Base-by-base conservation (phyloP, 2,888 invertebrate species). In the Aethes cnicana region DNA sequence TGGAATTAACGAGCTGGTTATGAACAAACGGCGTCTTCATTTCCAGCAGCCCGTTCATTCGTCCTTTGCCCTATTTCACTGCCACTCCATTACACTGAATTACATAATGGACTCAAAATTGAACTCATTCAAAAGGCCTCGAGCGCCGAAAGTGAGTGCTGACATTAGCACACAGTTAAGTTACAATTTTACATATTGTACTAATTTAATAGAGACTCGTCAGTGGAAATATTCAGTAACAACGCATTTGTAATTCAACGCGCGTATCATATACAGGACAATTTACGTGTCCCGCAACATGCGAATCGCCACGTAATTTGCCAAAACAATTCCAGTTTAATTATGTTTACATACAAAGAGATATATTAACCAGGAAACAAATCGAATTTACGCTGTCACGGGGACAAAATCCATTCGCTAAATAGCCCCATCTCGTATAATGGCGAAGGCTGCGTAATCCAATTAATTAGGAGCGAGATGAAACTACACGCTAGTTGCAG, bases 1-100 rank as follows among this genome's bases (percentile, higher is more conserved):
- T 84, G 78, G 83, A 87, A 87, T 86, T 86, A 88, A 88, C 86
- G 84, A 83, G 84, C 85, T 87, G 88, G 83, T 88, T 87, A 86
- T 86, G 87, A 86, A 88, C 87, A 84, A 88, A 86, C 84, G 85
- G 78, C 79, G 82, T 86, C 87, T 87, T 85, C 84, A 87, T 86
- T 86, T 85, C 78, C 84, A 87, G 76, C 77, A 77, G 73, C 72
- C 74, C 80, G 77, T 82, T 84, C 82, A 74, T 81, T 79, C 65
- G 67, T 65, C 83, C 70, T 84, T 75, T 77, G 72, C 81, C 78
- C 82, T 85, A 87, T 86, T 87, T 84, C 82, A 84, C 81, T 80
- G 83, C 77, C 83, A 80, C 82, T 78, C 82, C 80, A 84, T 85
- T 86, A 80, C 81, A 81, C 81, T 69, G 77, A 81, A 79, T 81